Conservation (phyloP, 1,140 invertebrate species). For the Archegozetes longisetosus region DNA sequence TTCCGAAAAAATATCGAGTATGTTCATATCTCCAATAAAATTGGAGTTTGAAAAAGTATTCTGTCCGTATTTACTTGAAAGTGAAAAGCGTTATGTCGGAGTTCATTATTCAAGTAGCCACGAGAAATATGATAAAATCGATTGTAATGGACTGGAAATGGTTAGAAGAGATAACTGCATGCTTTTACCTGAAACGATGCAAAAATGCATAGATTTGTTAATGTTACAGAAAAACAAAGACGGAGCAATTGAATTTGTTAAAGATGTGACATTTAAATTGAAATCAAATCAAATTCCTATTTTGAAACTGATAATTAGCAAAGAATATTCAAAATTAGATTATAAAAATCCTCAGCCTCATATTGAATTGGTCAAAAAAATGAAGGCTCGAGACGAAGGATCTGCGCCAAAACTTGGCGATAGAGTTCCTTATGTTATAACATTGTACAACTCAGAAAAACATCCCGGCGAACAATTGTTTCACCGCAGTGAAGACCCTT, state of each 20-base stretch:
- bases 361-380: too few species aligned
- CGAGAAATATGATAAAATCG: conserved; percentile 42
- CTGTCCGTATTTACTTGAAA: neutral
- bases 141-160: conserved; percentile 97
- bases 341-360: too few species aligned
- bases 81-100: neutral
- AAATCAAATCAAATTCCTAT: neutral
- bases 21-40: too few species aligned
- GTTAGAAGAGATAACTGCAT: conserved; percentile 80
- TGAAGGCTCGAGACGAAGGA: neutral
- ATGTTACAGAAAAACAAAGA: neutral
- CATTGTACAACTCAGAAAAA: too few species aligned
- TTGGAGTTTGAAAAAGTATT: neutral
- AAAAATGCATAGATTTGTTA: neutral
- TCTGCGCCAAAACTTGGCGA: neutral
- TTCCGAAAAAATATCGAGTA: neutral
- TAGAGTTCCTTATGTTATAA: neutral
- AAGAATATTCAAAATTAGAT: neutral
- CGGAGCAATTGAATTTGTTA: neutral
- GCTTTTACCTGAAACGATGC: neutral
- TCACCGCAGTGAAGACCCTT: too few species aligned
- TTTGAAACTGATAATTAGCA: neutral
- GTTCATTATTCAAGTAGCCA: neutral
- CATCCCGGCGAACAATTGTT: too few species aligned
- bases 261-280: too few species aligned